Percentiles rank a stretch among this genome's conserved stretches.
Conservation (phyloP, 2,113 vertebrate genomes). For the Syrrhaptes paradoxus region DNA sequence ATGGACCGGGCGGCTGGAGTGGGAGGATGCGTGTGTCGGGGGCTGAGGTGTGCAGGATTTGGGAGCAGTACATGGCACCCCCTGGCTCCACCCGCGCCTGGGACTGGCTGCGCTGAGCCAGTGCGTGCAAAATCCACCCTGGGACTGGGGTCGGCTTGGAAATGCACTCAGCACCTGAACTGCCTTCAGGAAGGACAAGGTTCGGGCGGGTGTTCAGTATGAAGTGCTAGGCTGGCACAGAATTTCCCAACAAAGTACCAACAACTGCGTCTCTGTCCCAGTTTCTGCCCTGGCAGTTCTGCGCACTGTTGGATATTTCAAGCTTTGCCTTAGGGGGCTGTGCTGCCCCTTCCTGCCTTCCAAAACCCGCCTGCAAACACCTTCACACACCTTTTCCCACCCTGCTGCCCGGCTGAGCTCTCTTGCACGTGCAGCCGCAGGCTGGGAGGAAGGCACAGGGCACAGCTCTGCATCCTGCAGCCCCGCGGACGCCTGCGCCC, state of each 20-base stretch:
- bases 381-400: rapidly evolving
- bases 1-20: rapidly evolving
- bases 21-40: neutral
- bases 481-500: rapidly evolving
- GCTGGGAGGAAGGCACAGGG: neutral
- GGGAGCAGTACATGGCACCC: neutral
- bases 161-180: neutral
- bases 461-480: neutral
- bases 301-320: neutral
- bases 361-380: neutral
- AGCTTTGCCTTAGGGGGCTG: neutral
- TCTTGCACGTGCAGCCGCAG: rapidly evolving
- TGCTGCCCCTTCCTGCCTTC: neutral
- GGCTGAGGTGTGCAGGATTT: neutral
- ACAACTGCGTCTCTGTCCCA: neutral
- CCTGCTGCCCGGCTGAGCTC: neutral
- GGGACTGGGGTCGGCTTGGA: neutral
- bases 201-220: neutral
- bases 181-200: neutral
- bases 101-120: rapidly evolving
- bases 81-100: neutral
- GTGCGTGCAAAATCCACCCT: neutral
- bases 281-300: neutral
- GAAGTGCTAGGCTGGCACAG: rapidly evolving
- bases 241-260: neutral